Evolutionary conservation across 2,113 vertebrate genomes (phyloP).

Genomic region (Prionailurus viverrinus): DNA sequence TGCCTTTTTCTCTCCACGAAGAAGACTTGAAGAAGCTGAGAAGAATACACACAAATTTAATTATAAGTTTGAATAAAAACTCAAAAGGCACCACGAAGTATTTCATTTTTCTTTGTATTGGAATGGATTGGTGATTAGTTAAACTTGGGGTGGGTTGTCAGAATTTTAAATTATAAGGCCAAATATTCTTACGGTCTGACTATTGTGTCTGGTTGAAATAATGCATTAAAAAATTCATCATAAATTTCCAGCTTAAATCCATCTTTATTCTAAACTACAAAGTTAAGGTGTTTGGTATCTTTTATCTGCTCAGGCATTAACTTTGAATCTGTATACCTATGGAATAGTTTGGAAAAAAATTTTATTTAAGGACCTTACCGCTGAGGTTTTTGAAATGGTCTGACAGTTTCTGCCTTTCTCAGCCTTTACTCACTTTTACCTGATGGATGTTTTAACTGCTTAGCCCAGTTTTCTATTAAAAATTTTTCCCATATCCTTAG

Average conservation of each 20-base stretch:
- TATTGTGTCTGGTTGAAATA: constrained; percentile 7
- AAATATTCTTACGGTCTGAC: background rate
- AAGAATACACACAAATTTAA: background rate
- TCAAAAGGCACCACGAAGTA: background rate
- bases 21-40: background rate
- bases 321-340: background rate
- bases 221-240: background rate
- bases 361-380: background rate
- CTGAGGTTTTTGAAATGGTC: constrained; percentile 3
- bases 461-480: background rate
- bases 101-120: constrained; percentile 53
- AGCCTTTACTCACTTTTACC: background rate
- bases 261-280: background rate
- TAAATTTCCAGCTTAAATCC: constrained; percentile 20
- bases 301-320: background rate
- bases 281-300: constrained; percentile 17
- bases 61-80: constrained; percentile 23
- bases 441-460: constrained; percentile 43
- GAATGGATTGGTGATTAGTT: background rate
- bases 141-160: background rate
- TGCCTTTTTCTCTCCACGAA: background rate
- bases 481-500: background rate
- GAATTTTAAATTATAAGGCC: background rate
- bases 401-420: background rate
- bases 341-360: background rate